Evolutionary conservation across 2,888 invertebrate genomes (phyloP), one percentile per base, ranked within the genome.

Genomic region (Blastobasis adustella): DNA sequence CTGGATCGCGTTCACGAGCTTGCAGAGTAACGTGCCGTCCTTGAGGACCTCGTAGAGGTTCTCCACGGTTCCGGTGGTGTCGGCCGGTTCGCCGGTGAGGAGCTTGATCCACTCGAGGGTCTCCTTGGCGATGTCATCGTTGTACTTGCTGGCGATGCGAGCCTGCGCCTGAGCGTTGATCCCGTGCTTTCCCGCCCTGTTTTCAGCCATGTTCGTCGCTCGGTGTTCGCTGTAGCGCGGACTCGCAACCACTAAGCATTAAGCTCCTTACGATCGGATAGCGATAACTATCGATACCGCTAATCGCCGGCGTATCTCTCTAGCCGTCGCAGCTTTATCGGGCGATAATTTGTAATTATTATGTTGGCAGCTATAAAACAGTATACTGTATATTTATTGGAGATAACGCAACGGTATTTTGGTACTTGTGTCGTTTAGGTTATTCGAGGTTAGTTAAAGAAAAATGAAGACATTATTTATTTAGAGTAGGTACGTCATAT

Each of bases 121-220:
- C 89, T 99, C 98, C 56, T 92, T 92, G 8, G 98, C 99, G 66
- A 97, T 91, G 62, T 95, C 95, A 66, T 96, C 94, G 81, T 96
- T 98, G 90, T 98, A 99, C 89, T 99, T 99, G 82, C 96, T 96
- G 80, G 97, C 94, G 71, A 99, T 96, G 95, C 74, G 75, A 42
- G 82, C 81, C 62, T 88, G 88, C 9, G 88, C 88, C 58, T 87
- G 82, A 56, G 87, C 88, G 71, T 88, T 88, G 76, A 88, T 86
- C 67, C 88, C 88, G 65, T 88, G 81, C 67, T 88, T 88, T 6
- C 79, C 83, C 63, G 88, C 88, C 58, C 88, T 82, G 59, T 82
- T 77, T 50, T 88, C 87, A 44, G 83, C 86, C 88, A 88, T 88
- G 62, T 74, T 79, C 60, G 42, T 10, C 9, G 42, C 23, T 23